Evolutionary conservation across 1,140 invertebrate genomes (phyloP), one percentile per base, ranked within the genome.

Genomic region (Neotoxoptera formosana): DNA sequence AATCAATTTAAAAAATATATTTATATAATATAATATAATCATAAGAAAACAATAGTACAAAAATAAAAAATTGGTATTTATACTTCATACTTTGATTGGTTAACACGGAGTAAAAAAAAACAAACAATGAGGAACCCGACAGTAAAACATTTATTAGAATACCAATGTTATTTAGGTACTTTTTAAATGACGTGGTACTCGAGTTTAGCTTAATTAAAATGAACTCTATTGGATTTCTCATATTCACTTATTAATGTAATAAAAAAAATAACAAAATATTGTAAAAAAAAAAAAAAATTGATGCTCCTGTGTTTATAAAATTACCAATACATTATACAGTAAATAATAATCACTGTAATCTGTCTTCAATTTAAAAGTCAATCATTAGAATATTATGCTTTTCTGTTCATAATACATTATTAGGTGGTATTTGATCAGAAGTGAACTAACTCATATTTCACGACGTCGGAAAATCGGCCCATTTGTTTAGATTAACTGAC

Each of bases 401-500:
- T 60, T 60, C 25, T 60, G 8, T 60, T 6, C 17, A 67, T 67
- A n/a, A n/a, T n/a, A n/a, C n/a, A n/a, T n/a, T n/a, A 17, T 17
- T 67, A n/a, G 30, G 60, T 67, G 30, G 60, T n/a, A 67, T 67
- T n/a, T 67, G 14, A 67, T n/a, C n/a, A n/a, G n/a, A 76, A 76
- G 14, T 76, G 60, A 76, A 76, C 17, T 1, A 76, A 76, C 60
- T 67, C 30, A 20, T n/a, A 6, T 76, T 76, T 76, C 1, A 86
- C 1, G 87, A 88, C 48, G 30, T 88, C 34, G 87, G 87, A 88
- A 88, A 94, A 67, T 98, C 98, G 20, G 97, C 97, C 98, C 98
- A 99, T 95, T 98, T 98, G 94, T 96, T 97, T 93, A 98, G 96
- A 95, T 99, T 98, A 94, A 98, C 97, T 93, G 97, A 96, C n/a